Evolutionary conservation across 53 echinoderm and acorn worm genomes (phyloP).

Genomic region (Paracentrotus lividus): DNA sequence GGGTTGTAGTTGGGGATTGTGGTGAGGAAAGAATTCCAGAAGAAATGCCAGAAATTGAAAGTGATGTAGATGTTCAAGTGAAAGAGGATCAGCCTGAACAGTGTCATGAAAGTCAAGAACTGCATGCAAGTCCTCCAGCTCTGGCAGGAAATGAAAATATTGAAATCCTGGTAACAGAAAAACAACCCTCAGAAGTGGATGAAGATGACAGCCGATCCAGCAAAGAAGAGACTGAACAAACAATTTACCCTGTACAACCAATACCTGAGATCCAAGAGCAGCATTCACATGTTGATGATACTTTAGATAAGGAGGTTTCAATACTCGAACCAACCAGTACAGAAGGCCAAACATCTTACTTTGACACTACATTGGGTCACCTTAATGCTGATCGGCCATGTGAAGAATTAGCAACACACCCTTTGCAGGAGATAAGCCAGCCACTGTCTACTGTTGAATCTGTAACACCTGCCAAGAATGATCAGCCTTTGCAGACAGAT

Average conservation of each 20-base stretch:
- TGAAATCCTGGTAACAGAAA: neutral
- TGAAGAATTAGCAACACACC: no score
- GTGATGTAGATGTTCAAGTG: neutral
- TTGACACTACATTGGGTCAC: neutral
- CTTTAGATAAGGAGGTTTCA: neutral
- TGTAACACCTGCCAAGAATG: neutral
- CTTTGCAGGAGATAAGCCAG: no score
- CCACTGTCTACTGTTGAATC: neutral
- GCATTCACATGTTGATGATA: neutral
- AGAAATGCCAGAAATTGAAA: neutral
- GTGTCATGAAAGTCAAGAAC: neutral
- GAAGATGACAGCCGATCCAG: neutral
- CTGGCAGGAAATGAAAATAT: neutral
- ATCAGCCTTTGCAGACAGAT: slow-evolving; percentile 5
- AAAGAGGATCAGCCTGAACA: neutral
- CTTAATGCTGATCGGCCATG: neutral
- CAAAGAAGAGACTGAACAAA: neutral
- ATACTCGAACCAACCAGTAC: neutral
- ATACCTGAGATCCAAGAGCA: neutral
- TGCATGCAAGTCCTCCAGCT: neutral
- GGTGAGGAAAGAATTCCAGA: neutral
- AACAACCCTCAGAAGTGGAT: neutral
- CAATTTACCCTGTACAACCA: neutral
- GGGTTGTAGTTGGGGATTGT: neutral
- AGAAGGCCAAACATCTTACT: neutral